Base-by-base conservation (phyloP, 2,888 invertebrate species). In the Monochamus alternatus region DNA sequence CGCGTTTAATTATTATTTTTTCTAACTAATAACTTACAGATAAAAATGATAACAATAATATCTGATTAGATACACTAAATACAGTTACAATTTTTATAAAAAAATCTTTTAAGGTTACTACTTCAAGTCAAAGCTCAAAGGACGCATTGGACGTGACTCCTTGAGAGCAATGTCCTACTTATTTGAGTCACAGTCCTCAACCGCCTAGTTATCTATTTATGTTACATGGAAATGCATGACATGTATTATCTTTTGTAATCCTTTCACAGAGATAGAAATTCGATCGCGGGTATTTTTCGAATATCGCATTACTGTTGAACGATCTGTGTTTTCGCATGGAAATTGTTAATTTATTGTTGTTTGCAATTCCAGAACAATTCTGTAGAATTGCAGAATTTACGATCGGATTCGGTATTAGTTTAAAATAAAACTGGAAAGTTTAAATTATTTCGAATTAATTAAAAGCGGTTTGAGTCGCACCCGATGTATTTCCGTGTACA, bases 121-220 rank as follows among this genome's bases (percentile, higher is more conserved):
- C 4, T 38, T 38, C 38, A 38, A 5, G 38, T 38, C 38, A 38
- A 38, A 22, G 22, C 22, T 44, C 3, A 10, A 55, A 55, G 55
- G 10, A n/a, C 14, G n/a, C 1, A n/a, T 55, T 55, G 10, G 10
- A 3, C 14, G 55, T 7, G 7, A 38, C 38, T 38, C 38, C 38
- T 38, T 38, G 38, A 4, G 55, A 14, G 55, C 55, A 55, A 55
- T 14, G 55, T 55, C 3, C 22, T 55, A 5, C 55, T 55, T 55
- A 55, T 14, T 7, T 55, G 5, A 0, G 38, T 4, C 38, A 38
- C 7, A 38, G 3, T 7, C 22, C 55, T 55, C 7, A 22, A 7
- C 14, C 55, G 55, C n/a, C 55, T n/a, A 14, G n/a, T 55, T 55
- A 55, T 55, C 55, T 55, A 55, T 55, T 55, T 55, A 55, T 55